These are phyloP conservation scores for Hypomesus transpacificus DNA, from an alignment of 2,113 vertebrate species.

Conservation along the genomic window DNA sequence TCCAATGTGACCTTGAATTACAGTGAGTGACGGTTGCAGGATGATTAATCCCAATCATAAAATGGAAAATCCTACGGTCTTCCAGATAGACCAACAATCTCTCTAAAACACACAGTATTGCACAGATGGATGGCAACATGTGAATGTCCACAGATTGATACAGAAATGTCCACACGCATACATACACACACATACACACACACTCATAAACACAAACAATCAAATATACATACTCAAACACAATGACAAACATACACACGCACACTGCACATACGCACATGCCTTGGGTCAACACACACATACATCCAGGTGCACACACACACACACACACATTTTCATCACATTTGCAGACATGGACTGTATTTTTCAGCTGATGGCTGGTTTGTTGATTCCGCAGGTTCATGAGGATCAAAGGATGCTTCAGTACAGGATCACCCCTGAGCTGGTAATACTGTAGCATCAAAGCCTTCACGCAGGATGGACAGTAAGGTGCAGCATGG, in stretches of 20 bases:
- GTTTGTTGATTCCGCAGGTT: too few species aligned
- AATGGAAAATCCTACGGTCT: constrained; percentile 3
- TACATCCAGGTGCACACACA: neutral
- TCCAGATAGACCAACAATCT: neutral
- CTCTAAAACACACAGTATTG: neutral
- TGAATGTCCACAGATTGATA: too few species aligned
- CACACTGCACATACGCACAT: neutral
- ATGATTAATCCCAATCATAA: constrained; percentile 13
- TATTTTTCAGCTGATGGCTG: neutral
- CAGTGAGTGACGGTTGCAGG: neutral
- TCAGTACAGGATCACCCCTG: too few species aligned
- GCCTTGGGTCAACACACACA: neutral
- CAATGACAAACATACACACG: too few species aligned
- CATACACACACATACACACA: too few species aligned
- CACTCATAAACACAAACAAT: too few species aligned
- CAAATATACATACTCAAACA: too few species aligned
- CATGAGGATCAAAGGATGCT: too few species aligned
- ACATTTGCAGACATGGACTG: neutral
- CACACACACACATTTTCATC: neutral
- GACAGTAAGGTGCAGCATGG: too few species aligned
- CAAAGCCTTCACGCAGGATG: too few species aligned
- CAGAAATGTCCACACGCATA: too few species aligned
- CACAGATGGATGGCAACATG: neutral
- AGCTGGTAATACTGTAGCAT: too few species aligned
- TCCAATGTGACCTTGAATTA: neutral